Conservation (phyloP, 2,113 vertebrate species). For the Dasyprocta punctata region DNA sequence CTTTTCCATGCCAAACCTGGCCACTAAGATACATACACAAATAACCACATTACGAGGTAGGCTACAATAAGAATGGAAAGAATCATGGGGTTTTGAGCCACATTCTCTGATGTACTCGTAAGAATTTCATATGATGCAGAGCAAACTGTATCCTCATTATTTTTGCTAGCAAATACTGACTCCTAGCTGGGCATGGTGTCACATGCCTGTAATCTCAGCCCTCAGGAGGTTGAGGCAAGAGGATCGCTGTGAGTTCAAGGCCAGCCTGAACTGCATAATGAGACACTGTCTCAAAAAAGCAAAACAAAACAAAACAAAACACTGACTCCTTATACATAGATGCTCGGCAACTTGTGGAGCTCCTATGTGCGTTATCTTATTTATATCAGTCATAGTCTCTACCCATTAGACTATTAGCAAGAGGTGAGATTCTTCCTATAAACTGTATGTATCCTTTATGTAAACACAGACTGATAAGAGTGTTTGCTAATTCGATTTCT, state of each 20-base stretch:
- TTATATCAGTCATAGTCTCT: neutral
- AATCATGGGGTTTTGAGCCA: neutral
- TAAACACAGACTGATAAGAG: neutral
- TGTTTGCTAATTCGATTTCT: constrained; percentile 25
- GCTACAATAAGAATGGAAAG: neutral
- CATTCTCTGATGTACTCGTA: neutral
- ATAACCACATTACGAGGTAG: neutral
- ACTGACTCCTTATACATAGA: neutral
- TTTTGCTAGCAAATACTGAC: neutral
- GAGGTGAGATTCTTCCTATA: neutral
- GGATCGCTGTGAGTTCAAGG: neutral
- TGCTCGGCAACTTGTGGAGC: neutral
- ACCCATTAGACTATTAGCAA: neutral
- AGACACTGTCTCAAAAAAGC: neutral
- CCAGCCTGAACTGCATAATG: neutral
- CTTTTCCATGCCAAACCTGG: neutral
- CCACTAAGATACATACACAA: neutral
- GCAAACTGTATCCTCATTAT: neutral
- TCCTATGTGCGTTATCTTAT: neutral
- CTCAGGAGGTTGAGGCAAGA: neutral
- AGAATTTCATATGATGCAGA: neutral
- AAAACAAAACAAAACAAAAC: too few relatives aligned
- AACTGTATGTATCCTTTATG: neutral
- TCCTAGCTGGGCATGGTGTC: neutral
- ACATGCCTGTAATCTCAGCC: neutral